These are phyloP conservation scores for Malaclemys terrapin DNA, from an alignment of 2,113 vertebrate genomes.

Conservation along the genomic window DNA sequence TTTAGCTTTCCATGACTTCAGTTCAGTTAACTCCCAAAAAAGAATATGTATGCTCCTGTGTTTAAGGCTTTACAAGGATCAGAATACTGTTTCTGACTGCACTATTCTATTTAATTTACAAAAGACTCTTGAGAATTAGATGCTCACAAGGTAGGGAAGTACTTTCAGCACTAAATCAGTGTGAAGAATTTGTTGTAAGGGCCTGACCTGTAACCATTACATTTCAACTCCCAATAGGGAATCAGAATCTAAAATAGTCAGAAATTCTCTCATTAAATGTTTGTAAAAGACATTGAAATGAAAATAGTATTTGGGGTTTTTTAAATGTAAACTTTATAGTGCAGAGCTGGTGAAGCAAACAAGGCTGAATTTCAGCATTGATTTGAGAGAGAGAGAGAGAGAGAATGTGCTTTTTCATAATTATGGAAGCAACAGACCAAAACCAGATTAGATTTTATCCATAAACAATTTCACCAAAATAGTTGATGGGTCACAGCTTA, in stretches of 20 bases:
- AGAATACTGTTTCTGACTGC: not conserved
- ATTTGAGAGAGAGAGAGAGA: not conserved
- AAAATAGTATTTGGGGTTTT: not conserved
- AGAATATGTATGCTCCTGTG: not conserved
- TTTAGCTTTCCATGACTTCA: not conserved
- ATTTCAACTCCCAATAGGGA: not conserved
- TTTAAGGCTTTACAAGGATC: not conserved
- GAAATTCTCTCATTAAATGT: not conserved
- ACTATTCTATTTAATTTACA: not conserved
- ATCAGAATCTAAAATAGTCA: not conserved
- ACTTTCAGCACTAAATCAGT: not conserved
- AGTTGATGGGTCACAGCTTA: not conserved
- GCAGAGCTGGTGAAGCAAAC: not conserved
- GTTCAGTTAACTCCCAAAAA: not conserved
- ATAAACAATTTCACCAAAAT: not conserved
- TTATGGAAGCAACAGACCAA: not conserved
- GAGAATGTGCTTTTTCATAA: not conserved
- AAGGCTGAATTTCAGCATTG: not conserved
- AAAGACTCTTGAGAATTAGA: not conserved
- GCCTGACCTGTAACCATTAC: not conserved
- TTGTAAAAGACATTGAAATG: not conserved
- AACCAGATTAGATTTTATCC: not conserved
- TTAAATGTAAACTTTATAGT: not conserved
- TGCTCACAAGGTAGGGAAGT: not conserved
- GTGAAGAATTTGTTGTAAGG: not conserved